phyloP scores from a whole-genome alignment of 92 coral and sea anemone species.

The Pocillopora meandrina region DNA sequence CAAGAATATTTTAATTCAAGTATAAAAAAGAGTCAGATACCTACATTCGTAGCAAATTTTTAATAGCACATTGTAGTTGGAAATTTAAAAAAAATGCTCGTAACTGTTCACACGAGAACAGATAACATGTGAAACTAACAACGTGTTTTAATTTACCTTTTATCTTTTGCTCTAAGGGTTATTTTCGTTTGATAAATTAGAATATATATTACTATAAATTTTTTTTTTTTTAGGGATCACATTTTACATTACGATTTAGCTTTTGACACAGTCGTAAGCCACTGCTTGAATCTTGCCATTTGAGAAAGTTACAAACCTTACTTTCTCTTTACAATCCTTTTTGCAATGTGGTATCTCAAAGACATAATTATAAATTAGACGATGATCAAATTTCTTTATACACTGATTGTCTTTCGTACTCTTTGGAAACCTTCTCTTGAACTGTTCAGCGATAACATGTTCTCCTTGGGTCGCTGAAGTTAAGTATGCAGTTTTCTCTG shows the following conservation, averaged over 20 bases:
- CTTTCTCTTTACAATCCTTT: neutral
- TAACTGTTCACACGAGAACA: no score
- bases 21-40: no score
- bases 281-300: neutral
- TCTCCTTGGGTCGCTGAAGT: neutral
- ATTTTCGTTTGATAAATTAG: no score
- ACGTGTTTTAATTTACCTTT: no score
- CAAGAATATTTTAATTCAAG: no score
- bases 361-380: constrained; percentile 1
- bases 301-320: constrained; percentile 2
- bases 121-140: no score
- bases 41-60: no score
- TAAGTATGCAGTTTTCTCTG: neutral
- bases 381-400: neutral
- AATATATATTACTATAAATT: neutral
- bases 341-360: constrained; percentile 32
- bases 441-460: neutral
- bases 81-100: no score
- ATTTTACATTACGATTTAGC: neutral
- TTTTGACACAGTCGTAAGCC: neutral
- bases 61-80: no score
- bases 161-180: no score
- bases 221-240: neutral
- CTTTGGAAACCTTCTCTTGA: neutral
- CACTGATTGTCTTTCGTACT: neutral